phyloP scores from a whole-genome alignment of 64 coral and sea anemone species.

The Stichodactyla helianthus region DNA sequence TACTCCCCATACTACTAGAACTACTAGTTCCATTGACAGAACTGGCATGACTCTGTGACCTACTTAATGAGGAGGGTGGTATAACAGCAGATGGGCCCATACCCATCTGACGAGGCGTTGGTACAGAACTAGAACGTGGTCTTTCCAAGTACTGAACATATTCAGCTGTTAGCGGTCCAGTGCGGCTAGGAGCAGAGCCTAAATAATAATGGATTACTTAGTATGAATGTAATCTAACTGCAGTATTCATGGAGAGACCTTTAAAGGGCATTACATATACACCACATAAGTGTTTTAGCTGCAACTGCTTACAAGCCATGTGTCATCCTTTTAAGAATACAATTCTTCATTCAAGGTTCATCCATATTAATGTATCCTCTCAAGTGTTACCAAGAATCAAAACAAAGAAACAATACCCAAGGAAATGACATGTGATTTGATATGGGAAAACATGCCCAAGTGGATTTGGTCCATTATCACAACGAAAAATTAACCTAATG shows the following conservation, averaged over 20 bases:
- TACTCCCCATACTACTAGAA: constrained; percentile 21
- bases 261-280: too few species aligned
- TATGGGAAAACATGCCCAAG: too few species aligned
- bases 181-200: constrained; percentile 84
- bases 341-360: too few species aligned
- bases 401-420: too few species aligned
- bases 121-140: constrained; percentile 79
- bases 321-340: too few species aligned
- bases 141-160: constrained; percentile 76
- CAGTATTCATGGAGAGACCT: neutral
- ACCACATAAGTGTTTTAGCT: too few species aligned
- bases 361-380: too few species aligned
- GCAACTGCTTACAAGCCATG: too few species aligned
- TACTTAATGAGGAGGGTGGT: constrained; percentile 54
- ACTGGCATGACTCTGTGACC: constrained; percentile 55
- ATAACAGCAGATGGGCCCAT: constrained; percentile 56
- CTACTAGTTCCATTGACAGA: constrained; percentile 43
- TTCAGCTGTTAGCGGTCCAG: constrained; percentile 53
- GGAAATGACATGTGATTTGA: too few species aligned
- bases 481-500: too few species aligned
- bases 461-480: too few species aligned
- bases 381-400: too few species aligned
- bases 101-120: constrained; percentile 54
- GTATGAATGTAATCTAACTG: neutral
- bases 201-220: neutral